These are phyloP conservation scores for Lophotis ruficrista DNA, from an alignment of 2,113 vertebrate genomes.

Conservation along the genomic window DNA sequence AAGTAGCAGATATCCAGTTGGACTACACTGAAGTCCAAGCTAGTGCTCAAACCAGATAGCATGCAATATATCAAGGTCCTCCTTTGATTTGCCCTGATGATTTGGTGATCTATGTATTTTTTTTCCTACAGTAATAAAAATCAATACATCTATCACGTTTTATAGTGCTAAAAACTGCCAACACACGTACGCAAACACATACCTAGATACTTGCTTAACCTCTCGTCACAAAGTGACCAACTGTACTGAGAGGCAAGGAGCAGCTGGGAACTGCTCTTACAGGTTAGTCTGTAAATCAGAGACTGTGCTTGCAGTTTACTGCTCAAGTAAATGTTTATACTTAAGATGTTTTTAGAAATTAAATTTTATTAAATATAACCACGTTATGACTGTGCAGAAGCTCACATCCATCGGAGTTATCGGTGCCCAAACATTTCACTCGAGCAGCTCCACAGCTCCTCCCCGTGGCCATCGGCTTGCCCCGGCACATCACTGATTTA, in stretches of 20 bases:
- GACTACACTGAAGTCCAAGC: neutral
- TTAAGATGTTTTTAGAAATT: neutral
- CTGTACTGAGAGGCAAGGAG: neutral
- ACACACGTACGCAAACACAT: accelerated
- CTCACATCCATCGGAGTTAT: neutral
- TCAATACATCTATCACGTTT: neutral
- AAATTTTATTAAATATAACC: neutral
- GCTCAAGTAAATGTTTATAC: neutral
- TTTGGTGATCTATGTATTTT: neutral
- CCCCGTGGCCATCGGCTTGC: neutral
- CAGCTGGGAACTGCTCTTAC: neutral
- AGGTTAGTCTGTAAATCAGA: neutral
- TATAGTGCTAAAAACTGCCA: neutral
- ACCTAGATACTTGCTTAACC: neutral
- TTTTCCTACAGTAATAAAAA: neutral
- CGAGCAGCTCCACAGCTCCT: conserved; percentile 32
- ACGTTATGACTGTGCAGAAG: neutral
- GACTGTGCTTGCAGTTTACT: neutral
- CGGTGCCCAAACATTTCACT: neutral
- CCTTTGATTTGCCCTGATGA: neutral
- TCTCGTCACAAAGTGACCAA: neutral
- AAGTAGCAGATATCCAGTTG: neutral
- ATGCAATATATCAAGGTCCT: neutral
- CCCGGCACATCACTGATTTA: neutral
- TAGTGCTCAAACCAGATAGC: neutral